Evolutionary conservation across 2,113 vertebrate genomes (phyloP).

Genomic region (Bombycilla garrulus): DNA sequence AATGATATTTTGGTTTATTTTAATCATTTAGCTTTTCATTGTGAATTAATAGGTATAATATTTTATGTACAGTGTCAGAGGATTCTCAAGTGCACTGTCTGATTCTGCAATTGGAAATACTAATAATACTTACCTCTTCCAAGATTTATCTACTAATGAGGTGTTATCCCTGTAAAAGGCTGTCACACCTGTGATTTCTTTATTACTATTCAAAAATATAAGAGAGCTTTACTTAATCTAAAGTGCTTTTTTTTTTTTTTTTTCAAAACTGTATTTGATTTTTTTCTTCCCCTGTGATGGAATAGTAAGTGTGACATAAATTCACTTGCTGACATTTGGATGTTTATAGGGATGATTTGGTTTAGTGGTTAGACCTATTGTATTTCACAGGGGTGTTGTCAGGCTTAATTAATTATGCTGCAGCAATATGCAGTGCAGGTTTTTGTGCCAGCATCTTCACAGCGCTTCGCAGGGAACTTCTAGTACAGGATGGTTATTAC

Average conservation of each 20-base stretch:
- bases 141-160: conserved; percentile 31
- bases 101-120: conserved; percentile 16
- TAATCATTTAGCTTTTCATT: conserved; percentile 31
- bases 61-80: neutral
- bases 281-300: neutral
- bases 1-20: neutral
- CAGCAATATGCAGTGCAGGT: conserved; percentile 49
- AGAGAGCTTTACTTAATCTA: neutral
- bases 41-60: neutral
- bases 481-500: neutral
- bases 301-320: neutral
- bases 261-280: neutral
- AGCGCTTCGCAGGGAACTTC: neutral
- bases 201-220: conserved; percentile 30
- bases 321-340: conserved; percentile 39
- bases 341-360: conserved; percentile 60
- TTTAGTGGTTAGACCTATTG: conserved; percentile 57
- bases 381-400: conserved; percentile 60
- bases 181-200: conserved; percentile 5
- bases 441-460: conserved; percentile 26
- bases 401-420: conserved; percentile 63
- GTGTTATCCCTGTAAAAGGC: neutral
- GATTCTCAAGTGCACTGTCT: neutral
- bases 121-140: conserved; percentile 4
- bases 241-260: neutral